Evolutionary conservation across 2,888 invertebrate species (phyloP).

Genomic region (Troilus luridus): DNA sequence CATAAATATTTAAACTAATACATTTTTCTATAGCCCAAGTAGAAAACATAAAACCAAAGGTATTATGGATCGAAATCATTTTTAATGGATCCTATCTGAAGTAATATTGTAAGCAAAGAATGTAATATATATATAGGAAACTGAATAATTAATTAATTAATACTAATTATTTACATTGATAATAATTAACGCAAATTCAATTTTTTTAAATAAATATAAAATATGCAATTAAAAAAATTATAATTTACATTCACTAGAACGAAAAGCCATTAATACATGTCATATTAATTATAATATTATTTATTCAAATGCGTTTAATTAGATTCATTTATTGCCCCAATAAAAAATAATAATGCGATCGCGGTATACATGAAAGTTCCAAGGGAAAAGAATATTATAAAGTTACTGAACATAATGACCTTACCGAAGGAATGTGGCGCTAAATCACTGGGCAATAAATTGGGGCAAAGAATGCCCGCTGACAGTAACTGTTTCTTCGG

Average conservation of each 20-base stretch:
- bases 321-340: not conserved
- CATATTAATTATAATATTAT: not conserved
- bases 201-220: not conserved
- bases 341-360: not conserved
- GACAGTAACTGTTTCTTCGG: conserved; percentile 18
- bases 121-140: too few relatives aligned
- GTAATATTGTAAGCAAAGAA: too few relatives aligned
- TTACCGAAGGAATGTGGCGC: conserved; percentile 18
- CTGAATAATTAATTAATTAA: too few relatives aligned
- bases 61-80: too few relatives aligned
- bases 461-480: conserved; percentile 29
- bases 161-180: too few relatives aligned
- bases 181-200: too few relatives aligned
- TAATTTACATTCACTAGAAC: not conserved
- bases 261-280: not conserved
- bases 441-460: conserved; percentile 33
- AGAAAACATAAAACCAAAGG: too few relatives aligned
- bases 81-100: too few relatives aligned
- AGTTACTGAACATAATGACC: conserved; percentile 33
- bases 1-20: too few relatives aligned
- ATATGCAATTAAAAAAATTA: not conserved
- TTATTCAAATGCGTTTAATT: not conserved
- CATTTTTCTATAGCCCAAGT: too few relatives aligned
- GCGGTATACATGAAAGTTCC: not conserved
- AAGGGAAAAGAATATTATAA: conserved; percentile 21